phyloP scores from a whole-genome alignment of 2,888 invertebrate genomes.

The Syrphus vitripennis region DNA sequence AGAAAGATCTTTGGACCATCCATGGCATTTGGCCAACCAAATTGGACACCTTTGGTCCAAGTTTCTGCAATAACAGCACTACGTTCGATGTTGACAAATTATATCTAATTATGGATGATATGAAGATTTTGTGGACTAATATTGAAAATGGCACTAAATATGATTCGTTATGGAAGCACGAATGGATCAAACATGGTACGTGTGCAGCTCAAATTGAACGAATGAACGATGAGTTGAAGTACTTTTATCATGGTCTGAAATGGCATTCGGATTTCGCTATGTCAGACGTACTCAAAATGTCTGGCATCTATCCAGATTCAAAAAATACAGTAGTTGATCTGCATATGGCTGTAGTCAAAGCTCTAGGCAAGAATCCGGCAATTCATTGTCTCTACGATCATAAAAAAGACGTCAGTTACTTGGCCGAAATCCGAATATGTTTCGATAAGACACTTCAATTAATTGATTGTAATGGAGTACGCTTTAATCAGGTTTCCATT shows the following conservation, averaged over 20 bases:
- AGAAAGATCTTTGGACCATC: slow-evolving; percentile 87
- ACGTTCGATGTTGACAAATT: slow-evolving; percentile 85
- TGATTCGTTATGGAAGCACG: slow-evolving; percentile 84
- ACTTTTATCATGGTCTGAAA: slow-evolving; percentile 85
- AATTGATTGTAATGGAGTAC: slow-evolving; percentile 85
- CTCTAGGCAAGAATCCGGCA: slow-evolving; percentile 84
- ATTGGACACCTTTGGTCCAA: slow-evolving; percentile 85
- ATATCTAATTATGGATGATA: slow-evolving; percentile 82
- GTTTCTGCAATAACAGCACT: slow-evolving; percentile 87
- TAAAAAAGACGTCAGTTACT: slow-evolving; percentile 83
- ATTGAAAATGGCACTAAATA: slow-evolving; percentile 82
- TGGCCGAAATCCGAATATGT: slow-evolving; percentile 89
- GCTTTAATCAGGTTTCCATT: slow-evolving; percentile 75
- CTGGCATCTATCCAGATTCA: slow-evolving; percentile 83
- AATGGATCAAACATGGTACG: slow-evolving; percentile 92
- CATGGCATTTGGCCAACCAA: slow-evolving; percentile 93
- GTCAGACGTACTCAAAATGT: slow-evolving; percentile 83
- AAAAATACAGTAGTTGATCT: slow-evolving; percentile 82
- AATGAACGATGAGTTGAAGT: slow-evolving; percentile 85
- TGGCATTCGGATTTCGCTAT: slow-evolving; percentile 85
- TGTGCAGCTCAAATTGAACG: slow-evolving; percentile 85
- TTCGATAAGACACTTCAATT: slow-evolving; percentile 86
- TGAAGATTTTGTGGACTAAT: slow-evolving; percentile 87
- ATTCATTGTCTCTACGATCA: slow-evolving; percentile 86
- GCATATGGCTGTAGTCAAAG: slow-evolving; percentile 82